Conservation (phyloP, 2,113 vertebrate genomes). For the Trematocara unimaculatum region DNA sequence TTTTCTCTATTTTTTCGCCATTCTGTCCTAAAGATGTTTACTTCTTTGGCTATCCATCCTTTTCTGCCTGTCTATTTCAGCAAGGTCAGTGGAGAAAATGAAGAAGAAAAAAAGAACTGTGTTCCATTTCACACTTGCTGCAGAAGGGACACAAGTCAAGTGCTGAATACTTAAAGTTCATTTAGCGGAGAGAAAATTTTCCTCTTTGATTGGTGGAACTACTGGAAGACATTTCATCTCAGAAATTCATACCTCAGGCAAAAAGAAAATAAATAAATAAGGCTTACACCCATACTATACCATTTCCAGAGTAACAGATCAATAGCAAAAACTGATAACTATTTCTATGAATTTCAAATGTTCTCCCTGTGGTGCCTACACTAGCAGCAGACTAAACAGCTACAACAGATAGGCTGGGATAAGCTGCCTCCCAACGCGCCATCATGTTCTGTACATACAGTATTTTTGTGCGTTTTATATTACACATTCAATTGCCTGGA, state of each 20-base stretch:
- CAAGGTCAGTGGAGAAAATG: constrained; percentile 46
- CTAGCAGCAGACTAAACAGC: constrained; percentile 40
- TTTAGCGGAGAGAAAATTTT: constrained; percentile 5
- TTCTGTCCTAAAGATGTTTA: constrained; percentile 57
- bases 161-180: constrained; percentile 11
- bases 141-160: constrained; percentile 40
- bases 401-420: constrained; percentile 46
- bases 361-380: constrained; percentile 22
- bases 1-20: constrained; percentile 28
- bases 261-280: background rate
- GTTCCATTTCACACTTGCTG: constrained; percentile 23
- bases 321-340: constrained; percentile 57
- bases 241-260: background rate
- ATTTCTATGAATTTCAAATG: constrained; percentile 68
- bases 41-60: background rate
- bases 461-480: background rate
- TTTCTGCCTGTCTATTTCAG: constrained; percentile 5
- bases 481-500: background rate
- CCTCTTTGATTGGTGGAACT: constrained; percentile 19
- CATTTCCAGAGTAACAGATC: constrained; percentile 56
- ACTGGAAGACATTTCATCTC: constrained; percentile 7
- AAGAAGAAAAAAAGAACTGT: background rate
- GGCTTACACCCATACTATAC: background rate
- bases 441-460: background rate
- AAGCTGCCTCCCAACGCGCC: background rate